Percentiles rank a stretch among this genome's conserved stretches.
Conservation (phyloP, 2,888 invertebrate genomes). For the Mythimna vitellina region DNA sequence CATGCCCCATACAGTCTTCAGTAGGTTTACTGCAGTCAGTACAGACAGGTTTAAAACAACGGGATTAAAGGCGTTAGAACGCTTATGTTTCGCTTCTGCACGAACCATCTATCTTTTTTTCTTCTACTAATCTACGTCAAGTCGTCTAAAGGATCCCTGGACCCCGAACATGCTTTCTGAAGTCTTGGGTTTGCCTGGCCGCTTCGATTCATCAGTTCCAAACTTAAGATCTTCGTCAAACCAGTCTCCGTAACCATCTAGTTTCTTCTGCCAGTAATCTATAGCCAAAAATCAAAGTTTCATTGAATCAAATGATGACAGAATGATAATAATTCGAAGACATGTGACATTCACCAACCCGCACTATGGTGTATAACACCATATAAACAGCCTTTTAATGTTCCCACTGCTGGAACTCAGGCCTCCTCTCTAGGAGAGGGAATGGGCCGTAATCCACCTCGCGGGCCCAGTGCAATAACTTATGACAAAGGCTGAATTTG, state of each 20-base stretch:
- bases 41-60: neutral
- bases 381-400: no score
- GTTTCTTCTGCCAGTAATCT: constrained; percentile 57
- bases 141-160: constrained; percentile 65
- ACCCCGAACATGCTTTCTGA: constrained; percentile 84
- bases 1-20: no score
- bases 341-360: no score
- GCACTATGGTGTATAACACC: no score
- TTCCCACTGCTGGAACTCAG: no score
- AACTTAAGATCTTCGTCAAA: constrained; percentile 84
- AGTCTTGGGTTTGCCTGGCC: constrained; percentile 86
- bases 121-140: constrained; percentile 75
- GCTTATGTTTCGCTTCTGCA: neutral
- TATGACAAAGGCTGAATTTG: neutral
- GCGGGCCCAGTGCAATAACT: no score
- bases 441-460: no score
- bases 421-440: no score
- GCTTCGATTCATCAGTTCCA: constrained; percentile 84
- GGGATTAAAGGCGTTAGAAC: neutral
- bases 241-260: constrained; percentile 81
- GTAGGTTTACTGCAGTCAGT: no score
- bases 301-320: neutral
- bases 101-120: neutral
- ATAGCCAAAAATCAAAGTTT: neutral
- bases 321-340: no score